Percentiles rank a stretch among this genome's conserved stretches.
phyloP scores from a whole-genome alignment of 2,113 vertebrate genomes.

The Emydocephalus ijimae region DNA sequence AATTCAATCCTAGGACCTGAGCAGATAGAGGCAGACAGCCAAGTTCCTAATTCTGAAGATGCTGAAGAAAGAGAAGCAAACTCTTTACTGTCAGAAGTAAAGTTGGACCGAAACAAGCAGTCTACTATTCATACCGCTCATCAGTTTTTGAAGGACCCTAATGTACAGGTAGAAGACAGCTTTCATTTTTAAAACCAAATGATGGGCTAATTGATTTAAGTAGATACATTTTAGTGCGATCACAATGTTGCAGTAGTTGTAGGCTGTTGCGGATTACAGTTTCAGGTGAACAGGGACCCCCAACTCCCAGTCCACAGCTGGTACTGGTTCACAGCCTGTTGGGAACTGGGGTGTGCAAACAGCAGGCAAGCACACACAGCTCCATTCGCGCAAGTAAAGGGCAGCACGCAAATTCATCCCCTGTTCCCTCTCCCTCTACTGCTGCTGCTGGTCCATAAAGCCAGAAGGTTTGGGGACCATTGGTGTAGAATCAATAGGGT shows the following conservation, averaged over 20 bases:
- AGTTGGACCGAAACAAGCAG: slow-evolving; percentile 74
- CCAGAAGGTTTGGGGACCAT: neutral
- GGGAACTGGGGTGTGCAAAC: neutral
- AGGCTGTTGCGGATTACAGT: neutral
- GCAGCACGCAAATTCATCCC: neutral
- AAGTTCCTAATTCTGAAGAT: slow-evolving; percentile 60
- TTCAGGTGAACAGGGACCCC: neutral
- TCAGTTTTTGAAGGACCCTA: slow-evolving; percentile 73
- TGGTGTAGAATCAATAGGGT: neutral
- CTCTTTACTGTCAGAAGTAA: slow-evolving; percentile 57
- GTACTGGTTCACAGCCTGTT: neutral
- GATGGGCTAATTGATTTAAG: neutral
- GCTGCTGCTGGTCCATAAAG: neutral
- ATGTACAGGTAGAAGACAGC: slow-evolving; percentile 58
- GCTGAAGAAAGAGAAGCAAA: slow-evolving; percentile 57
- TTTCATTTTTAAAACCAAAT: neutral
- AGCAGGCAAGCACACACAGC: neutral
- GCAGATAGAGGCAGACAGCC: slow-evolving; percentile 73
- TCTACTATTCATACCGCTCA: slow-evolving; percentile 86
- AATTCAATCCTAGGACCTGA: slow-evolving; percentile 62
- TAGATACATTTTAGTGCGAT: neutral
- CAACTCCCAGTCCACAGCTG: too few relatives aligned
- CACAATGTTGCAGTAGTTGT: neutral
- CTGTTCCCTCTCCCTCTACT: too few relatives aligned
- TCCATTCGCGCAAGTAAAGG: neutral